Conservation (phyloP, 2,113 vertebrate species). For the Protomyctophum bolini region DNA sequence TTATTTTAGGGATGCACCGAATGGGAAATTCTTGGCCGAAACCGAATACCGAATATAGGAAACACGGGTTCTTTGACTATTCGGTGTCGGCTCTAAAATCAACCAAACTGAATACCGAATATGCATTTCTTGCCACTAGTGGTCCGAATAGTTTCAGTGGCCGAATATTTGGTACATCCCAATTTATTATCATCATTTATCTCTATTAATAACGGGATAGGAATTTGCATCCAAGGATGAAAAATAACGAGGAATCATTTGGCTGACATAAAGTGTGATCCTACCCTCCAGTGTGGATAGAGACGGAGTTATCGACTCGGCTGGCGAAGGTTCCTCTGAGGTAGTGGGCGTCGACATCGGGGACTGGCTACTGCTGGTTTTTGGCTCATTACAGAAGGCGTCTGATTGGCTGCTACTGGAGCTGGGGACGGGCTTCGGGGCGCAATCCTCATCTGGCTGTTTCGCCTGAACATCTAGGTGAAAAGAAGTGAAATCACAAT, state of each 20-base stretch:
- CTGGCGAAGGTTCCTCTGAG: conserved; percentile 85
- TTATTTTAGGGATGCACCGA: too few relatives aligned
- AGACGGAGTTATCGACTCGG: conserved; percentile 87
- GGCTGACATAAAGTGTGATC: conserved; percentile 25
- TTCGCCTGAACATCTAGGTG: conserved; percentile 93
- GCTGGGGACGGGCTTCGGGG: conserved; percentile 90
- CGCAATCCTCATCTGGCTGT: conserved; percentile 90
- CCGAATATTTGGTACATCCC: too few relatives aligned
- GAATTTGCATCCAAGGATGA: neutral
- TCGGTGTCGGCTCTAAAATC: too few relatives aligned
- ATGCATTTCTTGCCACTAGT: too few relatives aligned
- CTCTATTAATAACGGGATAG: neutral
- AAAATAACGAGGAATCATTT: neutral
- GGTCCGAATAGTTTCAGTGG: too few relatives aligned
- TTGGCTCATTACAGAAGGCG: conserved; percentile 91
- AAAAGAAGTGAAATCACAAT: conserved; percentile 6
- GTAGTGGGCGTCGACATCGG: conserved; percentile 84
- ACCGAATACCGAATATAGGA: too few relatives aligned
- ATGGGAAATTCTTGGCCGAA: too few relatives aligned
- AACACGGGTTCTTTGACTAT: too few relatives aligned
- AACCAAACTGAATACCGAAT: too few relatives aligned
- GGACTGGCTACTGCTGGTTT: conserved; percentile 90
- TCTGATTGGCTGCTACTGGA: conserved; percentile 93
- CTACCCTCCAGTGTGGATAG: conserved; percentile 91
- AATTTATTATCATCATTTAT: too few relatives aligned